phyloP scores from a whole-genome alignment of 2,797 vertebrate genomes.

The Cossypha niveicapilla region DNA sequence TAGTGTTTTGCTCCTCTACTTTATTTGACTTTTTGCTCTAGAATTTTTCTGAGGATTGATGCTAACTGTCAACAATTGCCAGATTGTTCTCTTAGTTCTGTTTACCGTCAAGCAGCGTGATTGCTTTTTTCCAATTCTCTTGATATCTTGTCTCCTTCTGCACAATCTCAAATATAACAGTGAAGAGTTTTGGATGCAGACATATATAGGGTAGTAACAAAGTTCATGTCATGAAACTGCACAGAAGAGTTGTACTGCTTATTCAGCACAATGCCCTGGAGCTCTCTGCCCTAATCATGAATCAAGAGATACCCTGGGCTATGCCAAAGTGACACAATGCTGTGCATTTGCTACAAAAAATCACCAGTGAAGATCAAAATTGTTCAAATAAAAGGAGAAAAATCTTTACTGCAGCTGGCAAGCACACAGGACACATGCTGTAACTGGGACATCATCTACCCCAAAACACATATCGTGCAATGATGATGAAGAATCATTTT shows the following conservation, averaged over 20 bases:
- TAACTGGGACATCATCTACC: not conserved
- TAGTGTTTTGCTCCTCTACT: not conserved
- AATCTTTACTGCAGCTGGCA: not conserved
- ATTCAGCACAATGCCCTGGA: not conserved
- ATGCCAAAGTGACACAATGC: not conserved
- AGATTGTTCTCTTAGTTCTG: not conserved
- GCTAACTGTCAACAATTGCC: not conserved
- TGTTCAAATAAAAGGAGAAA: not conserved
- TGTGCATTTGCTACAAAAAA: not conserved
- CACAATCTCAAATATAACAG: not conserved
- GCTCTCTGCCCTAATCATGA: not conserved
- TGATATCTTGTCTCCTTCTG: not conserved
- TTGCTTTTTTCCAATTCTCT: not conserved
- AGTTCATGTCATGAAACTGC: not conserved
- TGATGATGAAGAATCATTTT: not conserved
- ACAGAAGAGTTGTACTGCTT: not conserved
- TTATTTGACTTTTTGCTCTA: conserved; percentile 12
- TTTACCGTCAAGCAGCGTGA: not conserved
- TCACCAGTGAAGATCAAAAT: not conserved
- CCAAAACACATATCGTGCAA: not conserved
- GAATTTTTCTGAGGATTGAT: conserved; percentile 24
- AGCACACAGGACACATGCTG: not conserved
- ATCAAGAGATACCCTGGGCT: not conserved
- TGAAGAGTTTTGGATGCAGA: not conserved
- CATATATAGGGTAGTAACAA: not conserved